phyloP scores from a whole-genome alignment of 2,888 invertebrate species.

The Hipparchia sbordonii region DNA sequence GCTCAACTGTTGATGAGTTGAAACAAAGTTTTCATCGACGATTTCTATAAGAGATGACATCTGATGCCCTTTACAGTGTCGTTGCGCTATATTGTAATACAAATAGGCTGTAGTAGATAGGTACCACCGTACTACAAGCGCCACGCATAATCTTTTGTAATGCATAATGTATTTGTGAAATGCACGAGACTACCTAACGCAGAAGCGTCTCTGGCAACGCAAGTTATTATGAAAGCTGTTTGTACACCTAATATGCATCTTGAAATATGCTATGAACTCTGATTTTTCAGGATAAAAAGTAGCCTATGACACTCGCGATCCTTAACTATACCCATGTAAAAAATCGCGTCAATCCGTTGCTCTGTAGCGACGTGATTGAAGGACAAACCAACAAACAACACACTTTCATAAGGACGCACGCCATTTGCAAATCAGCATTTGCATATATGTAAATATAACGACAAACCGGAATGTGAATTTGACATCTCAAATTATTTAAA shows the following conservation, averaged over 20 bases:
- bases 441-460: too few relatives aligned
- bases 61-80: conserved; percentile 13
- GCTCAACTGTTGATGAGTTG: too few relatives aligned
- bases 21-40: neutral
- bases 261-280: neutral
- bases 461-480: too few relatives aligned
- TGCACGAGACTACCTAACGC: neutral
- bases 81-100: conserved; percentile 20
- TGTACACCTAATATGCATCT: conserved; percentile 5
- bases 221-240: conserved; percentile 13
- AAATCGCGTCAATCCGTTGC: too few relatives aligned
- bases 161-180: conserved; percentile 19
- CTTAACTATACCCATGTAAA: too few relatives aligned
- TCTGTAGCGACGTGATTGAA: too few relatives aligned
- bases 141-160: conserved; percentile 16
- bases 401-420: too few relatives aligned
- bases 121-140: neutral
- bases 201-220: neutral
- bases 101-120: conserved; percentile 10
- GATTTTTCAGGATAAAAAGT: too few relatives aligned
- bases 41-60: conserved; percentile 16
- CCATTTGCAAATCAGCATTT: too few relatives aligned
- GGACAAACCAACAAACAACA: too few relatives aligned
- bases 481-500: too few relatives aligned
- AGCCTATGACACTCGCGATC: too few relatives aligned